These are phyloP conservation scores for Paraescarpia echinospica DNA, from an alignment of 1,140 invertebrate species.

Conservation along the genomic window DNA sequence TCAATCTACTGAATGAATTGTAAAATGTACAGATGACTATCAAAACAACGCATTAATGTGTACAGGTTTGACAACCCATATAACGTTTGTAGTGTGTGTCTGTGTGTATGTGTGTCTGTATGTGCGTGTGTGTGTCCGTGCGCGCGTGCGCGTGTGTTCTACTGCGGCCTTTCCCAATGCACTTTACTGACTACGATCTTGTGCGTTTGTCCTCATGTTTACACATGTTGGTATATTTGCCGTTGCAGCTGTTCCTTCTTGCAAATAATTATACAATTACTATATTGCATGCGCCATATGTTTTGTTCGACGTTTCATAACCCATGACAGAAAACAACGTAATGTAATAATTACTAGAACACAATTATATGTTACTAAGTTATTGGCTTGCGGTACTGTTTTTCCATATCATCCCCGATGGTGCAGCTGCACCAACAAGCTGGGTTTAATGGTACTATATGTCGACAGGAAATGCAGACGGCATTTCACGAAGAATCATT, in stretches of 20 bases:
- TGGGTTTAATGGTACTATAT: neutral
- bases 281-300: too few relatives aligned
- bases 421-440: neutral
- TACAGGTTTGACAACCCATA: neutral
- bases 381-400: neutral
- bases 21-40: neutral
- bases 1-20: too few relatives aligned
- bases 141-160: too few relatives aligned
- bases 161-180: neutral
- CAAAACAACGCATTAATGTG: neutral
- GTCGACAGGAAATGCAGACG: slow-evolving; percentile 33
- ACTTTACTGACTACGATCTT: neutral
- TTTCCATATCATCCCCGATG: neutral
- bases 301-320: too few relatives aligned
- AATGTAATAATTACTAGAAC: too few relatives aligned
- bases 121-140: too few relatives aligned
- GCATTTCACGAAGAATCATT: slow-evolving; percentile 36
- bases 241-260: too few relatives aligned
- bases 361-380: too few relatives aligned
- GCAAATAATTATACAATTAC: too few relatives aligned
- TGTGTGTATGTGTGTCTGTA: too few relatives aligned
- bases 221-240: neutral
- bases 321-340: too few relatives aligned
- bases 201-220: neutral
- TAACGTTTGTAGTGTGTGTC: neutral